Evolutionary conservation across 1,140 invertebrate genomes (phyloP), one percentile per base, ranked within the genome.

Genomic region (Procambarus clarkii): DNA sequence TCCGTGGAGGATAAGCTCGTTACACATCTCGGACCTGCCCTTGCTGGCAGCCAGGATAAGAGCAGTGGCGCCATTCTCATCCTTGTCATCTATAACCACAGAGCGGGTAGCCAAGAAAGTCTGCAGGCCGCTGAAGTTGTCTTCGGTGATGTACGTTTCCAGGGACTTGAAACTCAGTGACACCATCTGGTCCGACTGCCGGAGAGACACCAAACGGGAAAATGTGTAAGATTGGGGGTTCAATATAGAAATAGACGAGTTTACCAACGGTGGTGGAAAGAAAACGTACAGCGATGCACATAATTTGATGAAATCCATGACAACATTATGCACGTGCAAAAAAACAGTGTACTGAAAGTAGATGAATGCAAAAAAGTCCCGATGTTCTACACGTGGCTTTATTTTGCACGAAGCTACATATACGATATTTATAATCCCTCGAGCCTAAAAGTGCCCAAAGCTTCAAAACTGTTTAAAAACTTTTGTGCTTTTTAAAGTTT

Each of bases 41-140:
- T 96, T 96, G 92, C 96, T 96, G 79, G 97, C 96, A 44, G 98
- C 98, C 92, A 97, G 95, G 96, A 99, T 98, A 93, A 99, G 96
- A 78, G 97, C 97, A 71, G 98, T 99, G 86, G 97, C 97, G 86
- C 97, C 97, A 96, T 98, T 98, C 97, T 98, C 98, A 95, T 99
- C 98, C 93, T 96, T 96, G 94, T 99, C 98, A 94, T 99, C 98
- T 92, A 98, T 95, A 93, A 96, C 96, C 89, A 97, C 95, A 94
- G 97, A 96, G 94, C 97, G 97, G 94, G 96, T 97, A 93, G 97
- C 96, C 88, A 98, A 95, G 94, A 97, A 98, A 93, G 96, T 96
- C 93, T 97, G 97, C 54, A 98, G 95, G 93, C 96, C 97, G 88
- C 94, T 95, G 82, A 97, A 95, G 94, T 97, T 97, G 94, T 98